phyloP scores from a whole-genome alignment of 1,140 invertebrate genomes.

The Drosophila murphyi region DNA sequence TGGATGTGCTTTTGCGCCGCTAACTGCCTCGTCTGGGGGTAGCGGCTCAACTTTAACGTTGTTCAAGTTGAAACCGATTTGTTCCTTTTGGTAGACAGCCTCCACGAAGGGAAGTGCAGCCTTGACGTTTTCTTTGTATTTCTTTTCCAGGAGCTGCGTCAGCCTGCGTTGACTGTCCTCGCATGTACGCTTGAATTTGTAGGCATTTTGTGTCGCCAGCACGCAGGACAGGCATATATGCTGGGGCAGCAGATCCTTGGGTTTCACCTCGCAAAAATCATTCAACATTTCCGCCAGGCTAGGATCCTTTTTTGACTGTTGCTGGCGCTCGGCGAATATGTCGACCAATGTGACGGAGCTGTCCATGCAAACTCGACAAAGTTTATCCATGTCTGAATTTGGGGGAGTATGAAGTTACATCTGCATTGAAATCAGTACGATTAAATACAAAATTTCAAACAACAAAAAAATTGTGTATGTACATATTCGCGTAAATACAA shows the following conservation, averaged over 20 bases:
- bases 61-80: slow-evolving; percentile 4
- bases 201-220: slow-evolving; percentile 51
- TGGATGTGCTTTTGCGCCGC: no score
- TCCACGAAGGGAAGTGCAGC: slow-evolving; percentile 6
- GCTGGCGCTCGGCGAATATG: slow-evolving; percentile 43
- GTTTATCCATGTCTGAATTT: slow-evolving; percentile 26
- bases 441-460: not conserved
- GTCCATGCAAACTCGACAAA: slow-evolving; percentile 58
- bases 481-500: slow-evolving; percentile 6
- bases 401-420: not conserved
- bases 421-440: slow-evolving; percentile 2
- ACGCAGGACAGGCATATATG: slow-evolving; percentile 55
- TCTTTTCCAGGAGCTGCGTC: slow-evolving; percentile 5
- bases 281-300: slow-evolving; percentile 47
- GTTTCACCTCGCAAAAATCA: slow-evolving; percentile 42
- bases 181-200: slow-evolving; percentile 48
- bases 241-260: slow-evolving; percentile 43
- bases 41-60: slow-evolving; percentile 24
- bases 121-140: not conserved
- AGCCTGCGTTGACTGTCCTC: slow-evolving; percentile 40
- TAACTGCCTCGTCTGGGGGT: not conserved
- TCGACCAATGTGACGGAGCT: slow-evolving; percentile 52
- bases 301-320: slow-evolving; percentile 25
- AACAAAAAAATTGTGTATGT: slow-evolving; percentile 22
- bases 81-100: slow-evolving; percentile 23